Conservation (phyloP, 2,113 vertebrate species). For the Hemibagrus wyckioides region DNA sequence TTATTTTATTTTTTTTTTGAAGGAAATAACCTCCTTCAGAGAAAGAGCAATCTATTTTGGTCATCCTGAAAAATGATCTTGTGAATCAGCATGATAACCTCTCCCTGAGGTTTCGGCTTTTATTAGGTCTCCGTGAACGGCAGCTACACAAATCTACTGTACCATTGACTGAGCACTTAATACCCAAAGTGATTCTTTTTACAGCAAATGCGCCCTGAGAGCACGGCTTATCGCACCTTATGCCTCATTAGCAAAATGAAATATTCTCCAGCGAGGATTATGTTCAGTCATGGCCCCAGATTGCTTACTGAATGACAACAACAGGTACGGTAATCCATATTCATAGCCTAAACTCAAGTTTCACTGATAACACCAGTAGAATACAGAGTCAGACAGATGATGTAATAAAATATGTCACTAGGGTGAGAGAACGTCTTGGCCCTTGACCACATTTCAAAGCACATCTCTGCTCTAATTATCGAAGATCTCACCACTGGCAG, state of each 20-base stretch:
- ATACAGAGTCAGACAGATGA: not conserved
- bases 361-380: slow-evolving; percentile 7
- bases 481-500: not conserved
- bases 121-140: slow-evolving; percentile 30
- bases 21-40: slow-evolving; percentile 31
- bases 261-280: slow-evolving; percentile 28
- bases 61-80: slow-evolving; percentile 31
- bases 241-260: slow-evolving; percentile 24
- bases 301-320: slow-evolving; percentile 17
- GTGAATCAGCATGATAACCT: slow-evolving; percentile 31
- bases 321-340: slow-evolving; percentile 5
- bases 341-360: not conserved
- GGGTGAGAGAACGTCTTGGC: slow-evolving; percentile 22
- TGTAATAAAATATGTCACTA: not conserved
- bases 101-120: slow-evolving; percentile 30
- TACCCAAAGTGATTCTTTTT: slow-evolving; percentile 18
- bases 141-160: slow-evolving; percentile 32
- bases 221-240: slow-evolving; percentile 19
- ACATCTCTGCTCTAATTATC: not conserved
- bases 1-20: slow-evolving; percentile 15
- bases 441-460: slow-evolving; percentile 24
- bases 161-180: not conserved
- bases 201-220: slow-evolving; percentile 5
- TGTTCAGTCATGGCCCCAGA: slow-evolving; percentile 9
- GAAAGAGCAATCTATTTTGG: slow-evolving; percentile 39